phyloP scores from a whole-genome alignment of 2,888 invertebrate species.

The Aproaerema taeniolella region DNA sequence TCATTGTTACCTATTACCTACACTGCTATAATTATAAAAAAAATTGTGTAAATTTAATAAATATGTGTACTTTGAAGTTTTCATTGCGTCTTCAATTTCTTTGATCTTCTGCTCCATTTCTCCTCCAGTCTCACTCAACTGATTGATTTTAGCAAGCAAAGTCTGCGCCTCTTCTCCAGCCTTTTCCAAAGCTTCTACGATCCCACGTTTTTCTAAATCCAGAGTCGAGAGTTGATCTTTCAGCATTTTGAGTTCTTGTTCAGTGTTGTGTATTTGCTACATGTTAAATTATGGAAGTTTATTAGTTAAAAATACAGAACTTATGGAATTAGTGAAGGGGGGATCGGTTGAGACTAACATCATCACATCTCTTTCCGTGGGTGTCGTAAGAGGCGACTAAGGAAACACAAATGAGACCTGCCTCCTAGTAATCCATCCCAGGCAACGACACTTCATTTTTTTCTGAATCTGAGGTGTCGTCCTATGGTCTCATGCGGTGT shows the following conservation, averaged over 20 bases:
- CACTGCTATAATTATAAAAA: neutral
- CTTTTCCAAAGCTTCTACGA: conserved; percentile 17
- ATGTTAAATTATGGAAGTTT: too few relatives aligned
- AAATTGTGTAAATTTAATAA: neutral
- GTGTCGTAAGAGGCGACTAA: too few relatives aligned
- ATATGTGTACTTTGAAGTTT: conserved; percentile 20
- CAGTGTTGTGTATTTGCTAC: too few relatives aligned
- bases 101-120: conserved; percentile 18
- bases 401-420: too few relatives aligned
- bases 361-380: too few relatives aligned
- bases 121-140: conserved; percentile 16
- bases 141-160: conserved; percentile 17
- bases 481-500: too few relatives aligned
- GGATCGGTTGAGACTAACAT: too few relatives aligned
- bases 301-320: too few relatives aligned
- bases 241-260: conserved; percentile 22
- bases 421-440: too few relatives aligned
- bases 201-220: conserved; percentile 21
- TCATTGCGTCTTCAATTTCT: conserved; percentile 19
- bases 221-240: conserved; percentile 18
- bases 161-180: conserved; percentile 16
- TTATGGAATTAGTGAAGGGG: too few relatives aligned
- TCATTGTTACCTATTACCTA: neutral
- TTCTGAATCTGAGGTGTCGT: too few relatives aligned
- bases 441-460: too few relatives aligned